Base-by-base conservation (phyloP, 2,113 vertebrate genomes). In the Sula dactylatra region DNA sequence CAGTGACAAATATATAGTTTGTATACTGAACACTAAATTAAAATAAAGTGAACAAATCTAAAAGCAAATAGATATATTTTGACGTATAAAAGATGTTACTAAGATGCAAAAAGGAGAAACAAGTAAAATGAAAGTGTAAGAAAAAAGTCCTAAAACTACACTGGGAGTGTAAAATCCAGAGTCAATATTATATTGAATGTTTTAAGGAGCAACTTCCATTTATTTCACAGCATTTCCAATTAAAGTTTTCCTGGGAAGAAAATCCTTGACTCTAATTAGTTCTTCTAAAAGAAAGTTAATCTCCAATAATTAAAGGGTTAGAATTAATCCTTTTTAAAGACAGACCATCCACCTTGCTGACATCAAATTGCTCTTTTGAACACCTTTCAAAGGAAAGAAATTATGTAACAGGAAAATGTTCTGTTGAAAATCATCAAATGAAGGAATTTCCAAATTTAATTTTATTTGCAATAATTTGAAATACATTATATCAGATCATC, bases 241-340 rank as follows among this genome's bases (percentile, higher is more conserved):
- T 96, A 67, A 71, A 67, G 56, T 59, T 89, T 89, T 73, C 71
- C 34, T 2, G 4, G 27, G 15, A 93, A 86, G 38, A 95, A 96
- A 93, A 92, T 85, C 77, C 61, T 92, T 65, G 18, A 17, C 19
- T 70, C 87, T 96, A 90, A 95, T 95, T 83, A 95, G 12, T 90
- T 84, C 25, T 67, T 92, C 36, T 80, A 87, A 88, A 90, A 81
- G 42, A 93, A 93, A 89, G 55, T 89, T 92, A 88, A 95, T 94
- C 77, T 94, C 55, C 24, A 79, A 74, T 89, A 97, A 93, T 87
- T 97, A 92, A 93, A 80, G 72, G 9, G 55, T 71, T 74, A 86
- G 74, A 87, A 91, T 62, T 82, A 92, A 95, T 95, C 84, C 17
- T 80, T 62, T 96, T 85, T 50, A 80, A 70, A 93, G 65, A 50